Evolutionary conservation across 2,888 invertebrate species (phyloP), one percentile per base, ranked within the genome.

Genomic region (Artemia sinica): DNA sequence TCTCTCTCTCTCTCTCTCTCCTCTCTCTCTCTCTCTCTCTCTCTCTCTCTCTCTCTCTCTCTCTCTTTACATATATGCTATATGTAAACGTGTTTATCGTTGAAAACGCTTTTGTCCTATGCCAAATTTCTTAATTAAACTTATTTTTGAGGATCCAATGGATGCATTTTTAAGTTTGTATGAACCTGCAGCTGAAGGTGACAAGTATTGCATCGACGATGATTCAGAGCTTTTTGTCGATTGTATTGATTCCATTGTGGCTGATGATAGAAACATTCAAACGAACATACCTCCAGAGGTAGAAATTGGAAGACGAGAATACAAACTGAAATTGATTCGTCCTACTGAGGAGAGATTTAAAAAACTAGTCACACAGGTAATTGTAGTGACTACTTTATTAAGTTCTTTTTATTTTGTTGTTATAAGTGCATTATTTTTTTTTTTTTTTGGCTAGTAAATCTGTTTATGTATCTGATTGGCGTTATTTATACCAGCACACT

Each of bases 241-340:
- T 41, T 67, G 67, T 50, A 4, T 4, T 2, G 28, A 28, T 1
- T 28, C 28, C 28, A 28, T 28, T 28, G 28, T 28, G 1, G 28
- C 28, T 28, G 28, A 28, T 28, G 28, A 28, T 28, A 28, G 28
- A 28, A 28, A 2, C 1, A 28, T 28, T 28, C 49, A 67, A 41
- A 51, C 5, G 14, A 50, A 82, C 49, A 80, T 91, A 51, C 93
- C 93, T 0, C 93, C 93, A 0, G 93, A 94, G 77, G 91, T 93
- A 0, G 88, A 94, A 76, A 85, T 91, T 75, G 96, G 96, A 10
- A 96, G 96, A 77, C 86, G 96, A 50, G 96, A 96, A 79, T 96
- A 96, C 78, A 96, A 97, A 80, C 79, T 97, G 70, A 94, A 96
- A 76, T 82, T 98, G 70, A 88, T 96, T 9, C 89, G 89, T 77